Evolutionary conservation across 2,797 vertebrate genomes (phyloP).

Genomic region (Triplophysa yarkandensis): DNA sequence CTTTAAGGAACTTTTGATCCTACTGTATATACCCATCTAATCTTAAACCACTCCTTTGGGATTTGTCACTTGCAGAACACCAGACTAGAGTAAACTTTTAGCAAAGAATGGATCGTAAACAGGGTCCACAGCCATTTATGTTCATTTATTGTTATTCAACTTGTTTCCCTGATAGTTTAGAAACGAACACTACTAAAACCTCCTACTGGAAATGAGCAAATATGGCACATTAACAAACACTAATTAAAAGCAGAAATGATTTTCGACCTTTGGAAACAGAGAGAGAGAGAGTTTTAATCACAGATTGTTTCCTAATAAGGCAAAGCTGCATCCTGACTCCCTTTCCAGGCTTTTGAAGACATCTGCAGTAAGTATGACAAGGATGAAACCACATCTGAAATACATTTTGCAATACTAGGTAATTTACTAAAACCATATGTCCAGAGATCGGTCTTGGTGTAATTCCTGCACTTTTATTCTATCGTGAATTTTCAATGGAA

Average conservation of each 20-base stretch:
- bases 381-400: slow-evolving; percentile 75
- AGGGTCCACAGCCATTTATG: neutral
- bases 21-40: neutral
- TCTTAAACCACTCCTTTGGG: slow-evolving; percentile 4
- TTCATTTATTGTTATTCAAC: slow-evolving; percentile 6
- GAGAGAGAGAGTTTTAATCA: slow-evolving; percentile 57
- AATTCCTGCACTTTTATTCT: slow-evolving; percentile 64
- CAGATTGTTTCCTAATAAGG: slow-evolving; percentile 64
- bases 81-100: neutral
- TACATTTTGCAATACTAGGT: slow-evolving; percentile 70
- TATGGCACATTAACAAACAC: slow-evolving; percentile 21
- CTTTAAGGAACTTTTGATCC: neutral
- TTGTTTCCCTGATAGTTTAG: neutral
- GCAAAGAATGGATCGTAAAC: neutral
- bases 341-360: slow-evolving; percentile 64
- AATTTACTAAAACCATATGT: slow-evolving; percentile 75
- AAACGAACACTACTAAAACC: neutral
- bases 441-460: slow-evolving; percentile 48
- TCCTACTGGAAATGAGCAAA: slow-evolving; percentile 12
- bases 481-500: slow-evolving; percentile 62
- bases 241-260: slow-evolving; percentile 29
- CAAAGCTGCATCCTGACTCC: slow-evolving; percentile 62
- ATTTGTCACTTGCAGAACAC: neutral
- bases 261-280: slow-evolving; percentile 38
- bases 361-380: slow-evolving; percentile 71